phyloP scores from a whole-genome alignment of 2,797 vertebrate genomes.

The Peromyscus attwateri region DNA sequence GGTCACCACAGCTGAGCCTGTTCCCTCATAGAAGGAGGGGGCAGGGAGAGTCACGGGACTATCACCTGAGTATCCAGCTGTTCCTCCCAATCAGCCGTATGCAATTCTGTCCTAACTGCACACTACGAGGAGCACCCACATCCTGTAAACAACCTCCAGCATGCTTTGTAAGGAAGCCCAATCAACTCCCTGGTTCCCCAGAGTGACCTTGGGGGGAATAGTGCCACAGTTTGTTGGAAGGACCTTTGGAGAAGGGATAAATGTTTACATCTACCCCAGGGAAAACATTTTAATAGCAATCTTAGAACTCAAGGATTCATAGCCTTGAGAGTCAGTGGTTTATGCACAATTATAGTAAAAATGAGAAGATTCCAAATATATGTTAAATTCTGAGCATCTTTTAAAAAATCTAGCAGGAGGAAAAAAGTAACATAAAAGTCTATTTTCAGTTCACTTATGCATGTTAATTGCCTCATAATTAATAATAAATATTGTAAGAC shows the following conservation, averaged over 20 bases:
- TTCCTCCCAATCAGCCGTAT: too few species aligned
- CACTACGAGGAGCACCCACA: not conserved
- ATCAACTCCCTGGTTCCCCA: not conserved
- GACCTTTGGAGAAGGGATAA: not conserved
- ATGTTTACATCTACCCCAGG: not conserved
- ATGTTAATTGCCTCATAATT: conserved; percentile 15
- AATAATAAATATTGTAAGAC: conserved; percentile 22
- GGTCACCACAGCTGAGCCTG: not conserved
- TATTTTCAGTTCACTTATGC: not conserved
- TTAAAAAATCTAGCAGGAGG: not conserved
- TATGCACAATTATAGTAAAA: not conserved
- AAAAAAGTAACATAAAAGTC: not conserved
- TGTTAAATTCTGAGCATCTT: conserved; percentile 17
- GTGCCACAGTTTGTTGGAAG: not conserved
- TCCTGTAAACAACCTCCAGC: not conserved
- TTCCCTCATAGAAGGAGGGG: not conserved
- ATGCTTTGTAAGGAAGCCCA: not conserved
- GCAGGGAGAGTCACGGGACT: too few species aligned
- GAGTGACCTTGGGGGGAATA: not conserved
- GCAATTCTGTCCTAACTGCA: not conserved
- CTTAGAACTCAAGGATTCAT: conserved; percentile 1
- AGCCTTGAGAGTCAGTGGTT: not conserved
- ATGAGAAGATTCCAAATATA: conserved; percentile 44
- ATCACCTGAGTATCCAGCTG: not conserved
- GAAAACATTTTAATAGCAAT: not conserved